Evolutionary conservation across 2,888 invertebrate species (phyloP).

Genomic region (Ophonus ardosiacus): DNA sequence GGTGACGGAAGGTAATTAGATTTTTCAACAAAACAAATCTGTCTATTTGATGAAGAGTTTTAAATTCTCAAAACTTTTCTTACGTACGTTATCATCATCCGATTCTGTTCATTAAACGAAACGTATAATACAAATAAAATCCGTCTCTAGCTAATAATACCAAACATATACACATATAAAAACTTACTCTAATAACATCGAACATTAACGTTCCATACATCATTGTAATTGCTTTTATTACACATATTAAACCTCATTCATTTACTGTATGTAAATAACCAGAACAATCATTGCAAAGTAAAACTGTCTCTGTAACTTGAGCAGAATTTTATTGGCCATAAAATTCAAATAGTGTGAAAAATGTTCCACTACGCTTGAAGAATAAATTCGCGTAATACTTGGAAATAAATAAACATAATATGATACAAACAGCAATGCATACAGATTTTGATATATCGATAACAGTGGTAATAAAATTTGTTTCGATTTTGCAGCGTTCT

Average conservation of each 20-base stretch:
- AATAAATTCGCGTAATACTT: not conserved
- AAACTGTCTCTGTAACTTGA: not conserved
- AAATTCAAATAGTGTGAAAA: conserved; percentile 19
- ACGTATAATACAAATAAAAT: too few species aligned
- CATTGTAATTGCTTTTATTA: too few species aligned
- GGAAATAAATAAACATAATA: not conserved
- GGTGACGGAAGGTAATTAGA: too few species aligned
- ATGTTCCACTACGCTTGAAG: not conserved
- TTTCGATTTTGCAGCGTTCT: not conserved
- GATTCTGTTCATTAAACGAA: too few species aligned
- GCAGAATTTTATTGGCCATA: conserved; percentile 1
- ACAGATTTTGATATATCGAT: not conserved
- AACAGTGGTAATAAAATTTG: not conserved
- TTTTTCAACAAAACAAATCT: too few species aligned
- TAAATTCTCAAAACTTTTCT: too few species aligned
- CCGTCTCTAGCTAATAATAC: too few species aligned
- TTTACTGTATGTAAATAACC: not conserved
- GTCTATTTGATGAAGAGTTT: too few species aligned
- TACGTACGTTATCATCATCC: too few species aligned
- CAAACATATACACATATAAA: too few species aligned
- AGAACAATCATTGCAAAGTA: not conserved
- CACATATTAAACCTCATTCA: not conserved
- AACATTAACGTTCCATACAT: too few species aligned
- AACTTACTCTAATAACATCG: too few species aligned
- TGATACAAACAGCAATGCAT: not conserved